A percentile compares a stretch with the other conserved stretches of the same genome.
These are phyloP conservation scores for Drosophila longiperda DNA, from an alignment of 2,888 invertebrate species.

Conservation along the genomic window DNA sequence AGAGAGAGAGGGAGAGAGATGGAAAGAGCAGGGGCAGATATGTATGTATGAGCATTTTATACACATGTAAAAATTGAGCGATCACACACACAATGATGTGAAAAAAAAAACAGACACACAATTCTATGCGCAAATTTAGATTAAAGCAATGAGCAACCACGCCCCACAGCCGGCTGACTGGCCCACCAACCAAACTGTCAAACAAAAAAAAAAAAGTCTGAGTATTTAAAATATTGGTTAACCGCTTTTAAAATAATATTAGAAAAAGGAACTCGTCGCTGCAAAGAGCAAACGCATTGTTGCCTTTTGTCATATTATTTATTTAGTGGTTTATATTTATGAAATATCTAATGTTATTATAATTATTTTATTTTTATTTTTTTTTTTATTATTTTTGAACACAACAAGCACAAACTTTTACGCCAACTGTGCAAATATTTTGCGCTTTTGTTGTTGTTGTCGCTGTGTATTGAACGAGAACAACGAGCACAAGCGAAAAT, in stretches of 20 bases:
- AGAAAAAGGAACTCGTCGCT: conserved; percentile 43
- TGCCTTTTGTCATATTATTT: conserved; percentile 37
- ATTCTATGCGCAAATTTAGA: conserved; percentile 81
- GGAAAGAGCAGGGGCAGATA: conserved; percentile 11
- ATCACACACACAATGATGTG: conserved; percentile 54
- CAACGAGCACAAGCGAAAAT: conserved; percentile 1
- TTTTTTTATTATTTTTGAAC: conserved; percentile 27
- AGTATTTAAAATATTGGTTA: conserved; percentile 33
- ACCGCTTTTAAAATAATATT: conserved; percentile 54
- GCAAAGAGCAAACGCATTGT: conserved; percentile 61
- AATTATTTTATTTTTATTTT: conserved; percentile 42
- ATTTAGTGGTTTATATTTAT: conserved; percentile 39
- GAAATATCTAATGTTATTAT: conserved; percentile 60
- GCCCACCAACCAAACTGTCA: conserved; percentile 49
- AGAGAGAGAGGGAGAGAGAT: not conserved
- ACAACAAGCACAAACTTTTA: conserved; percentile 45
- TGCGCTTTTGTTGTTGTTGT: conserved; percentile 10
- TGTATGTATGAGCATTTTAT: conserved; percentile 35
- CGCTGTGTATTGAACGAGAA: conserved; percentile 12
- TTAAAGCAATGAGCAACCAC: conserved; percentile 71
- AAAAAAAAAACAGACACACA: conserved; percentile 32
- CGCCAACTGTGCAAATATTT: conserved; percentile 74
- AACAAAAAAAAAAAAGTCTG: conserved; percentile 18
- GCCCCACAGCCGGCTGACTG: conserved; percentile 49
- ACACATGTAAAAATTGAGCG: conserved; percentile 65